Evolutionary conservation across 1,140 invertebrate species (phyloP).

Genomic region (Euwallacea fornicatus): DNA sequence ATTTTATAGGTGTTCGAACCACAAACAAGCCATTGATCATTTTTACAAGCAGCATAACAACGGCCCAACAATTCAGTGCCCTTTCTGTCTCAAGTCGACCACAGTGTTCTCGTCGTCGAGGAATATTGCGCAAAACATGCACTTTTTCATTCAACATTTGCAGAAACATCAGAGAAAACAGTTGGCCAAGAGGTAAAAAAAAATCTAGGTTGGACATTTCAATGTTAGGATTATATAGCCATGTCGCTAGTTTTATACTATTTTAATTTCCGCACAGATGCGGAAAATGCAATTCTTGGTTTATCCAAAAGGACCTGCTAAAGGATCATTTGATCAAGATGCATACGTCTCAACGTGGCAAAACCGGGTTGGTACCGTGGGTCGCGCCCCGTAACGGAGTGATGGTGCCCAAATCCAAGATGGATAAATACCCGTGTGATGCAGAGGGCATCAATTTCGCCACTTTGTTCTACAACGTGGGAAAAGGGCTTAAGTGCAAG

Average conservation of each 20-base stretch:
- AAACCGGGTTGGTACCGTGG: conserved; percentile 54
- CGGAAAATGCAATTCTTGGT: conserved; percentile 68
- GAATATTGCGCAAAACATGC: conserved; percentile 57
- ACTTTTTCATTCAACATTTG: conserved; percentile 58
- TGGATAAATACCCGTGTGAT: conserved; percentile 52
- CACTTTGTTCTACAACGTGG: conserved; percentile 49
- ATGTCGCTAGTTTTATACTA: too few relatives aligned
- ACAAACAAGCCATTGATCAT: conserved; percentile 73
- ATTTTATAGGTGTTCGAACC: conserved; percentile 63
- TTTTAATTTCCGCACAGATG: conserved; percentile 50
- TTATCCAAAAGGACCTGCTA: conserved; percentile 62
- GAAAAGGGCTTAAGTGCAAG: conserved; percentile 62
- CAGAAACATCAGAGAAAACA: conserved; percentile 61
- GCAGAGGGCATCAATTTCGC: conserved; percentile 45
- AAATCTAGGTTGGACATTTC: too few relatives aligned
- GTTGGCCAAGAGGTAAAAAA: conserved; percentile 57
- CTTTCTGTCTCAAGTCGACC: conserved; percentile 69
- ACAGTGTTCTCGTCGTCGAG: conserved; percentile 52
- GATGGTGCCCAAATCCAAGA: conserved; percentile 56
- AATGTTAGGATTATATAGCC: not conserved
- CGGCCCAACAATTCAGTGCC: conserved; percentile 67
- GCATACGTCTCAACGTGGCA: conserved; percentile 47
- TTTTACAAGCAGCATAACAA: conserved; percentile 67
- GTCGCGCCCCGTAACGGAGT: conserved; percentile 51
- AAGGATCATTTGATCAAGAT: conserved; percentile 50